A percentile compares a stretch with the other conserved stretches of the same genome.
These are phyloP conservation scores for Coptotermes formosanus DNA, from an alignment of 1,140 invertebrate species.

Conservation along the genomic window DNA sequence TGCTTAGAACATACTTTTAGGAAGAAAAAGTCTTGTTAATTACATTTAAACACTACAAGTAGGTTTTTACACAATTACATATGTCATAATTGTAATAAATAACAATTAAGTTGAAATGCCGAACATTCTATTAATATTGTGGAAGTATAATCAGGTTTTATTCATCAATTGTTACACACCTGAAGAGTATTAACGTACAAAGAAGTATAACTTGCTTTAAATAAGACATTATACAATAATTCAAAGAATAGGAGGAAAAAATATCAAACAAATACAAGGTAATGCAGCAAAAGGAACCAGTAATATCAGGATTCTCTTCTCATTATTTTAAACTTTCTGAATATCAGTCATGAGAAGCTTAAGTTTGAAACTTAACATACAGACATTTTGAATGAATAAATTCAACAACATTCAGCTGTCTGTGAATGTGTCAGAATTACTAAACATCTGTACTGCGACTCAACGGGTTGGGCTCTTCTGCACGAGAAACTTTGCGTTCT, in stretches of 20 bases:
- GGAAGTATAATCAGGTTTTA: constrained; percentile 2
- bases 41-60: neutral
- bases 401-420: neutral
- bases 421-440: neutral
- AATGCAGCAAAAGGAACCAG: neutral
- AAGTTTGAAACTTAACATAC: no score
- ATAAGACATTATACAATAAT: neutral
- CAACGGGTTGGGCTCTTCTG: constrained; percentile 49
- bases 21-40: neutral
- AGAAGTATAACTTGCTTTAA: neutral
- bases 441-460: constrained; percentile 53
- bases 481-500: constrained; percentile 52
- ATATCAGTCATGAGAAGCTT: no score
- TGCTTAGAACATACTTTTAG: neutral
- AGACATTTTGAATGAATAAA: neutral
- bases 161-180: neutral
- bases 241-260: neutral
- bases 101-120: constrained; percentile 1
- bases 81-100: constrained; percentile 17
- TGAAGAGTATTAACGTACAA: constrained; percentile 9
- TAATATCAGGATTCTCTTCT: no score
- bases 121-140: neutral
- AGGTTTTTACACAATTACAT: neutral
- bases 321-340: no score
- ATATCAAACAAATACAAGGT: neutral